Base-by-base conservation (phyloP, 2,888 invertebrate genomes). In the Dicranocentrus wangi region DNA sequence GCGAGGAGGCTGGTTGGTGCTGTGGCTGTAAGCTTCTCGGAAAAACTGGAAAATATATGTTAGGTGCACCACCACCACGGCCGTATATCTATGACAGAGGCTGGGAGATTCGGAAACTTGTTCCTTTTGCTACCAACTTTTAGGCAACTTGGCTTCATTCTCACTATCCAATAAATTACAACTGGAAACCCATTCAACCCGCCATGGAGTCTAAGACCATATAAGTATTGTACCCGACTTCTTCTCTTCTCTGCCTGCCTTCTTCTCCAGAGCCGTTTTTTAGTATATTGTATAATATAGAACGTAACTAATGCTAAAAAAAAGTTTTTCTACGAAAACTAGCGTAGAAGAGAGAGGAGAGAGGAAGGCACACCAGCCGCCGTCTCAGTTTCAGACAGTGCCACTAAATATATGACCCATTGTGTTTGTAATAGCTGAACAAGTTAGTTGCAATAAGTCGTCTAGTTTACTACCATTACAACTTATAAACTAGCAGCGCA, bases 81-180 rank as follows among this genome's bases (percentile, higher is more conserved):
- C n/a, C n/a, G 3, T 21, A n/a, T 32, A 69, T 69, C 19, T 71
- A 55, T 69, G 53, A 53, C 32, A 60, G 19, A 60, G 43, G 47
- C 32, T 61, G 17, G 1, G 17, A 25, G 69, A 61, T 28, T 61
- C 61, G 15, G 61, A 28, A n/a, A 28, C 39, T 61, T 32, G 61
- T 17, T 61, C 15, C 19, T 19, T 32, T 10, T 15, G 13, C 51
- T 15, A 15, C 19, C 19, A 19, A 3, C 23, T 53, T 61, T 28
- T 61, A 51, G 51, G 58, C 51, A 68, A 68, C 68, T 68, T 61
- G 27, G 65, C 65, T 78, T 78, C 82, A 78, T 82, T 82, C 78
- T 78, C 82, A 78, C 82, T 58, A 82, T 82, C 27, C 73, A 68
- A 82, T 82, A 82, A 82, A 82, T 82, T 82, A 82, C 73, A 75